Percentiles rank a stretch among this genome's conserved stretches.
These are phyloP conservation scores for Ciconia stormi DNA, from an alignment of 2,113 vertebrate genomes.

Conservation along the genomic window DNA sequence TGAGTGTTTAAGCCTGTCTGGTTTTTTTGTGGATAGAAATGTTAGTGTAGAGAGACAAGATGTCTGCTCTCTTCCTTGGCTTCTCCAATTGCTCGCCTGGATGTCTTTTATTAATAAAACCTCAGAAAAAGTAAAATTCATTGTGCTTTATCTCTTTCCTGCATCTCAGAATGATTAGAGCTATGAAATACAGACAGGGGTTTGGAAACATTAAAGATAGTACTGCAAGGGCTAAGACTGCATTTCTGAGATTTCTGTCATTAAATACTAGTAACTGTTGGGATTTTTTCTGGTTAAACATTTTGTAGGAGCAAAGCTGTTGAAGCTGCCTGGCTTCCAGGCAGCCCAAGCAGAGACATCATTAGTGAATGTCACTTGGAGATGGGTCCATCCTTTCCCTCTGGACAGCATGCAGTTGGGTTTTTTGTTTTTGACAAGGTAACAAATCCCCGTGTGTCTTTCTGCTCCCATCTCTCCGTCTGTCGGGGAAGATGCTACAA, in stretches of 20 bases:
- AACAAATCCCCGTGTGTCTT: too few species aligned
- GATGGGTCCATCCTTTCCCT: neutral
- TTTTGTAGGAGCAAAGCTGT: neutral
- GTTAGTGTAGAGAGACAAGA: neutral
- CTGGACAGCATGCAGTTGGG: fast-evolving
- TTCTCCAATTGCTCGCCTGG: neutral
- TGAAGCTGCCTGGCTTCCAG: neutral
- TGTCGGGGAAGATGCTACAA: neutral
- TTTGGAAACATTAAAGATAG: neutral
- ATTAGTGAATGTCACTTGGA: neutral
- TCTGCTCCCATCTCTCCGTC: neutral
- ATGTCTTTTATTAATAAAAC: neutral
- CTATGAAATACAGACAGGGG: neutral
- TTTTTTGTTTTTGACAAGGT: neutral
- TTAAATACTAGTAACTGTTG: neutral
- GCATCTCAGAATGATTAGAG: neutral
- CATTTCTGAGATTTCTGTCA: neutral
- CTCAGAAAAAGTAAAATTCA: neutral
- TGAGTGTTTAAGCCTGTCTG: neutral
- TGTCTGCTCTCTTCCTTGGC: neutral
- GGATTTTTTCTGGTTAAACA: neutral
- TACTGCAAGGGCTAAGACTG: neutral
- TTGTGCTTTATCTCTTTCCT: neutral
- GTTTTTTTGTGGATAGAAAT: neutral
- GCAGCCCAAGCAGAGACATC: neutral